Percentiles rank a stretch among this genome's conserved stretches.
These are phyloP conservation scores for Beroe forskalii DNA, from an alignment of 37 sponge, comb jelly and placozoan genomes.

Conservation along the genomic window DNA sequence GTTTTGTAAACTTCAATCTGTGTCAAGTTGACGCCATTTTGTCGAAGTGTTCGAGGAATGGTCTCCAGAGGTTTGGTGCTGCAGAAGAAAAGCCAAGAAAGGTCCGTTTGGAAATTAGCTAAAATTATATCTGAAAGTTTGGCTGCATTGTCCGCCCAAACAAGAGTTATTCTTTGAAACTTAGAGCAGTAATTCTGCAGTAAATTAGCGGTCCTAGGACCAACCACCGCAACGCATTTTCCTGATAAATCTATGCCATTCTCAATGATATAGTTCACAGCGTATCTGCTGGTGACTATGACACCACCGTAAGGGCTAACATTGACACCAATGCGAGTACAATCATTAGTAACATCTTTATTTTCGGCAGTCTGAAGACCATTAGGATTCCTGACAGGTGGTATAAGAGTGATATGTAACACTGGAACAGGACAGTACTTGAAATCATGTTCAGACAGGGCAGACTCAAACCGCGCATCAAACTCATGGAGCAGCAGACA, in stretches of 20 bases:
- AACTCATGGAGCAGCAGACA: conserved; percentile 36
- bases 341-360: too few species aligned
- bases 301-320: background rate
- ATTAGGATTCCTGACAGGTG: background rate
- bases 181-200: background rate
- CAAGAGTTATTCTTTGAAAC: background rate
- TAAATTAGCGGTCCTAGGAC: background rate
- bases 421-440: background rate
- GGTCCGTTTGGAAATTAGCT: background rate
- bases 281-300: conserved; percentile 21
- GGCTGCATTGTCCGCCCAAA: conserved; percentile 27
- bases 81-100: conserved; percentile 1
- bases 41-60: background rate
- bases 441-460: background rate
- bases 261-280: background rate
- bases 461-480: background rate
- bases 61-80: background rate
- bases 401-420: background rate
- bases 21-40: background rate
- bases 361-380: too few species aligned
- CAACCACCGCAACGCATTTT: background rate
- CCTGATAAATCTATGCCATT: background rate
- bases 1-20: conserved; percentile 3
- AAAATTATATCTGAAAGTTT: background rate
- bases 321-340: too few species aligned